These are phyloP conservation scores for Piprites chloris DNA, from an alignment of 2,113 vertebrate genomes.

Conservation along the genomic window DNA sequence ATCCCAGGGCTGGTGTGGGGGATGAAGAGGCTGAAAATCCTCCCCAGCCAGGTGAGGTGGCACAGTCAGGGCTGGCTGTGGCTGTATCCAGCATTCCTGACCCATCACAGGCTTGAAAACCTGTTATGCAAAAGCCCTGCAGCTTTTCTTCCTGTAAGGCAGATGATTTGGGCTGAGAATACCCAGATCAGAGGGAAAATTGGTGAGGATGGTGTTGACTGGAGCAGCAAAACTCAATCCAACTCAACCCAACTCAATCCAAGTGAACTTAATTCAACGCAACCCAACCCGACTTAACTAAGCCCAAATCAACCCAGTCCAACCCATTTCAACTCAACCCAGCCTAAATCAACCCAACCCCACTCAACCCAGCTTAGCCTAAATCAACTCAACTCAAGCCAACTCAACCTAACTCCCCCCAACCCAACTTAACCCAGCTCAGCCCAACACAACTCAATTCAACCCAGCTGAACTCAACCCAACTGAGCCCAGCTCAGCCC, in stretches of 20 bases:
- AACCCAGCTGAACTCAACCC: too few relatives aligned
- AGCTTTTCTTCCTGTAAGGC: neutral
- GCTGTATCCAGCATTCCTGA: neutral
- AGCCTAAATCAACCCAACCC: neutral
- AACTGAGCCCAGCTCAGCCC: neutral
- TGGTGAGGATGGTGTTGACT: neutral
- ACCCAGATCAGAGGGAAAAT: neutral
- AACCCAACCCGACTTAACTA: neutral
- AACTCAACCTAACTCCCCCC: neutral
- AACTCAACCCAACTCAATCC: neutral
- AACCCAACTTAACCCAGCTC: neutral
- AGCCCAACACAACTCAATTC: neutral
- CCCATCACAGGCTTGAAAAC: neutral
- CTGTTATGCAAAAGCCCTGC: neutral
- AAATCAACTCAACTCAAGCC: neutral
- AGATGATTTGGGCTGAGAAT: neutral
- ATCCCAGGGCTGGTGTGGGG: fast-evolving
- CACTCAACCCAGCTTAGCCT: neutral
- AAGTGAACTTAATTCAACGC: neutral
- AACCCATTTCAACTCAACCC: neutral
- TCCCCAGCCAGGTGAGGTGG: neutral
- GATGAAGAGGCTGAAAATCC: neutral
- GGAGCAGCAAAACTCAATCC: neutral
- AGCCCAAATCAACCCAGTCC: neutral
- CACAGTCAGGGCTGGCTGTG: neutral